A percentile compares a stretch with the other conserved stretches of the same genome.
These are phyloP conservation scores for Hafferia zeledoni DNA, from an alignment of 2,797 vertebrate genomes.

Conservation along the genomic window DNA sequence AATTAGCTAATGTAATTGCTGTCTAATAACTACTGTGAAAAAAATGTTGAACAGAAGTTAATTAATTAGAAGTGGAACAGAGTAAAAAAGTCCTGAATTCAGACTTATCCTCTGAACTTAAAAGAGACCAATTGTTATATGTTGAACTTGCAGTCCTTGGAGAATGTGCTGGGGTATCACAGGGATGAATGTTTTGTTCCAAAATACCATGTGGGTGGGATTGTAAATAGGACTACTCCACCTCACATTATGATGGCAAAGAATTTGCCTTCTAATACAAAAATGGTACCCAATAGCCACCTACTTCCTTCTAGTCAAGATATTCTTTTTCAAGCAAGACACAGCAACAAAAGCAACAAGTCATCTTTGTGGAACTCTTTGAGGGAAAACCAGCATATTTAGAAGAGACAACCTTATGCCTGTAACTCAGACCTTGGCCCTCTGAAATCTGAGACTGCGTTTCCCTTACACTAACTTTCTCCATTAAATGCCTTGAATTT, in stretches of 20 bases:
- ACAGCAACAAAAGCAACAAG: not conserved
- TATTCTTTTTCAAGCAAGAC: not conserved
- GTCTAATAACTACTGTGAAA: not conserved
- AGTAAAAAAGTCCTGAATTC: not conserved
- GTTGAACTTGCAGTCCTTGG: not conserved
- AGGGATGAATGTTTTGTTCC: not conserved
- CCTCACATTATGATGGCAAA: not conserved
- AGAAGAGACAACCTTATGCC: not conserved
- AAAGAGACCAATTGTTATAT: not conserved
- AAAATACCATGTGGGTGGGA: not conserved
- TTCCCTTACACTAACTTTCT: conserved; percentile 42
- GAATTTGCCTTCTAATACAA: not conserved
- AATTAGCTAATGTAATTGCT: not conserved
- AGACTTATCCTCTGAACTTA: not conserved
- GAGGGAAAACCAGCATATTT: not conserved
- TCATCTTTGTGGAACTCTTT: not conserved
- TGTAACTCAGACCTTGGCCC: not conserved
- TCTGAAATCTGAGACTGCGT: conserved; percentile 31
- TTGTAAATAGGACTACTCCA: not conserved
- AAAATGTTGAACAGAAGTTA: not conserved
- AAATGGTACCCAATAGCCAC: not conserved
- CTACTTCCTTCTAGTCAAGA: not conserved
- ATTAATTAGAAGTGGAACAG: not conserved
- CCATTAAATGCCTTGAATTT: conserved; percentile 15
- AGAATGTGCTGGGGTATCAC: not conserved